Conservation (phyloP, 2,113 vertebrate species). For the Spermophilus dauricus region DNA sequence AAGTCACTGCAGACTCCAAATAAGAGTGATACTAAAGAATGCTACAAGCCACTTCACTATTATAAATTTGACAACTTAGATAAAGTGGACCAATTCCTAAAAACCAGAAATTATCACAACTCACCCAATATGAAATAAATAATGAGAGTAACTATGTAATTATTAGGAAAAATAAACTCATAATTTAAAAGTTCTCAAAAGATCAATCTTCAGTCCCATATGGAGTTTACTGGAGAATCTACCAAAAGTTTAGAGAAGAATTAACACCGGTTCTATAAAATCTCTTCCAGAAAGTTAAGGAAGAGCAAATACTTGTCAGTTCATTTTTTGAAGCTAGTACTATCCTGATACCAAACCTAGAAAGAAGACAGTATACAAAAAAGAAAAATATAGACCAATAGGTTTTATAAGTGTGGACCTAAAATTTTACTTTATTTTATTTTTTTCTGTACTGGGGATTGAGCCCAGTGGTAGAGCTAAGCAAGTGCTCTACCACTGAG, state of each 20-base stretch:
- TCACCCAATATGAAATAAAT: not conserved
- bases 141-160: not conserved
- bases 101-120: not conserved
- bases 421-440: no score
- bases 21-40: not conserved
- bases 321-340: not conserved
- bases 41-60: not conserved
- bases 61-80: not conserved
- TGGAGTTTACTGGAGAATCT: not conserved
- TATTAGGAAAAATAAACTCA: not conserved
- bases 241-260: slow-evolving; percentile 14
- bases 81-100: not conserved
- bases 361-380: not conserved
- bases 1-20: not conserved
- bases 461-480: not conserved
- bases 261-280: not conserved
- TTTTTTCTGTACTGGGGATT: not conserved
- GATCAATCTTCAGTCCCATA: not conserved
- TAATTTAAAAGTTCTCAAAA: not conserved
- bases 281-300: slow-evolving; percentile 19
- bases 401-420: not conserved
- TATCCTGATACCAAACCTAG: not conserved
- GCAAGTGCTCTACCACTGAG: not conserved
- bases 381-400: not conserved
- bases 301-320: not conserved